Conservation (phyloP, 2,113 vertebrate species). For the Sander lucioperca region DNA sequence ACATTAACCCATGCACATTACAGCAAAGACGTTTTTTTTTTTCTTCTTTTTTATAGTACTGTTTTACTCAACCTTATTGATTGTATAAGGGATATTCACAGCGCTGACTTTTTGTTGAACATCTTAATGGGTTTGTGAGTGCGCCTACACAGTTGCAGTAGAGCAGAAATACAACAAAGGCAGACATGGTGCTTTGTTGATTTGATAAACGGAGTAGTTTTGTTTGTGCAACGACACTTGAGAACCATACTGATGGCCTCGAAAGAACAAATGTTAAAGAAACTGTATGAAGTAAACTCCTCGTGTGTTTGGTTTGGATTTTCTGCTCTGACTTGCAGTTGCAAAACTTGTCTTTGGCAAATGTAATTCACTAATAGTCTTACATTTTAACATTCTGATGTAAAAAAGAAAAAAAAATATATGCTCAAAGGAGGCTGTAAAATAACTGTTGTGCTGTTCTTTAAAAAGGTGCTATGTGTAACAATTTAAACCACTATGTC, state of each 20-base stretch:
- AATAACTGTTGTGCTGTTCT: conserved; percentile 55
- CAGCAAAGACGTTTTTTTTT: conserved; percentile 29
- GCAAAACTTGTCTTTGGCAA: conserved; percentile 74
- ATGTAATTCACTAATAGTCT: conserved; percentile 58
- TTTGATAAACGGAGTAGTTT: conserved; percentile 25
- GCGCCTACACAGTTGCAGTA: conserved; percentile 3
- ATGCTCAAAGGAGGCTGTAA: conserved; percentile 50
- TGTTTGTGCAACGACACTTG: conserved; percentile 11
- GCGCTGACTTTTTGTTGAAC: conserved; percentile 17
- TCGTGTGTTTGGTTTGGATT: conserved; percentile 16
- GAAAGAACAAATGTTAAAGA: conserved; percentile 15
- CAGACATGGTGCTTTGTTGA: conserved; percentile 60
- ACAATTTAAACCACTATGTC: conserved; percentile 26
- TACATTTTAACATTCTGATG: conserved; percentile 59
- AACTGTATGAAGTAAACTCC: conserved; percentile 21
- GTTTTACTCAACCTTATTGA: conserved; percentile 19
- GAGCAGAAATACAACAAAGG: conserved; percentile 56
- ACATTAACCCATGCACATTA: conserved; percentile 58
- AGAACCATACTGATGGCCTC: conserved; percentile 21
- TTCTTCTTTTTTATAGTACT: neutral
- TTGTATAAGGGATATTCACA: conserved; percentile 7
- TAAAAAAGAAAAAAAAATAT: conserved; percentile 5
- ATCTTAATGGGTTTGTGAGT: conserved; percentile 27
- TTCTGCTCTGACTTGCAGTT: conserved; percentile 21
- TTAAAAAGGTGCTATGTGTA: conserved; percentile 55